phyloP scores from a whole-genome alignment of 2,113 vertebrate species.

The Centrocercus urophasianus region DNA sequence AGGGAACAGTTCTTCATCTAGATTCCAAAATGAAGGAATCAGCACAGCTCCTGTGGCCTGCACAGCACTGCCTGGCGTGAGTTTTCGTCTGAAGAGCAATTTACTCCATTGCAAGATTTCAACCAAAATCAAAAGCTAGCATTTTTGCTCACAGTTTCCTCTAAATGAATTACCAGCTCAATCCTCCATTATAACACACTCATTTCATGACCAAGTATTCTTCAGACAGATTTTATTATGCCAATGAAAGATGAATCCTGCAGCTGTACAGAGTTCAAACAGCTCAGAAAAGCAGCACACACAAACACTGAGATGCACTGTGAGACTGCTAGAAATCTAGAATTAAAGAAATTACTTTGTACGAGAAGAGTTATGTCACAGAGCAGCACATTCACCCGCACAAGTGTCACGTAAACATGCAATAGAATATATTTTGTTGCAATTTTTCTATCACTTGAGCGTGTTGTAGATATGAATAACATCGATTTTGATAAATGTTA shows the following conservation, averaged over 20 bases:
- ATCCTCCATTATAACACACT: neutral
- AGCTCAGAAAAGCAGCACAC: neutral
- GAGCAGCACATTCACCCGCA: neutral
- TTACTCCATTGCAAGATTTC: neutral
- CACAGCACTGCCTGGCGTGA: neutral
- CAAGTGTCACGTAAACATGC: neutral
- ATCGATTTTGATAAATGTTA: neutral
- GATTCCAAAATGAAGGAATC: neutral
- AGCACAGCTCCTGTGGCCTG: neutral
- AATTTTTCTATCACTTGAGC: neutral
- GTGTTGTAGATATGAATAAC: neutral
- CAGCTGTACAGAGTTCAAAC: constrained; percentile 20
- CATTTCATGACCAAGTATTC: neutral
- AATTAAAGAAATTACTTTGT: neutral
- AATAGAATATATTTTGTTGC: neutral
- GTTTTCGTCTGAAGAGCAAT: neutral
- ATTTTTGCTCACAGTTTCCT: neutral
- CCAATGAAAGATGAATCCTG: constrained; percentile 13
- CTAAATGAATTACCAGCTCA: neutral
- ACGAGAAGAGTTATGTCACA: neutral
- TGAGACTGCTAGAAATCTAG: neutral
- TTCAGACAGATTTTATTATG: neutral
- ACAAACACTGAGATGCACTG: neutral
- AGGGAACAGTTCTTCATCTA: neutral
- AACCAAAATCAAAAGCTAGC: neutral